Percentiles rank a stretch among this genome's conserved stretches.
These are phyloP conservation scores for Drosophila helvetica DNA, from an alignment of 2,888 invertebrate genomes.

Conservation along the genomic window DNA sequence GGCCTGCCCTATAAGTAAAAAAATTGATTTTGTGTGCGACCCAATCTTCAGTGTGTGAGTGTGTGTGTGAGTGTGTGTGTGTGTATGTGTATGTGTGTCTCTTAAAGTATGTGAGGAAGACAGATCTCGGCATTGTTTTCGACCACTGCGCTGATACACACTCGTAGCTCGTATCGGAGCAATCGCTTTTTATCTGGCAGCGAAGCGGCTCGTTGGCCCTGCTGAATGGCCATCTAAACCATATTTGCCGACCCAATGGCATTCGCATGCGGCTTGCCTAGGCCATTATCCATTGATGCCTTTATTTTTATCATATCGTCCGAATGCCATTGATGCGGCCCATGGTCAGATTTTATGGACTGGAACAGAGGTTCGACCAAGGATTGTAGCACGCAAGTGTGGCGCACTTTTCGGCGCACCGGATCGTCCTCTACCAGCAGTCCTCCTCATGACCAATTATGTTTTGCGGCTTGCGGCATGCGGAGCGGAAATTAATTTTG, in stretches of 20 bases:
- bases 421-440: not conserved
- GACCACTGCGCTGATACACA: conserved; percentile 6
- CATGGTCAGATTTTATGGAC: conserved; percentile 53
- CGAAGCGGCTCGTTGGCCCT: conserved; percentile 39
- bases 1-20: conserved; percentile 39
- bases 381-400: conserved; percentile 3
- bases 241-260: conserved; percentile 50
- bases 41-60: conserved; percentile 26
- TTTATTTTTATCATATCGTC: conserved; percentile 56
- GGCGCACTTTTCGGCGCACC: conserved; percentile 41
- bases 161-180: conserved; percentile 47
- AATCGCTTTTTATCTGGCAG: conserved; percentile 62
- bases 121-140: not conserved
- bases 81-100: conserved; percentile 26
- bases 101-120: conserved; percentile 13
- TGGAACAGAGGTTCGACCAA: conserved; percentile 49
- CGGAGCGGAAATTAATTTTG: conserved; percentile 76
- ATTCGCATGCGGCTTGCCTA: conserved; percentile 49
- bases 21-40: conserved; percentile 70
- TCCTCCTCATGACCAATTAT: conserved; percentile 21
- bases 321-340: conserved; percentile 44
- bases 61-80: conserved; percentile 19
- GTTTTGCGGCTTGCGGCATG: conserved; percentile 52
- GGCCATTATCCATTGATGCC: conserved; percentile 65
- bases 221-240: conserved; percentile 30